Evolutionary conservation across 2,888 invertebrate genomes (phyloP), one percentile per base, ranked within the genome.

Genomic region (Dasysyrphus albostriatus): DNA sequence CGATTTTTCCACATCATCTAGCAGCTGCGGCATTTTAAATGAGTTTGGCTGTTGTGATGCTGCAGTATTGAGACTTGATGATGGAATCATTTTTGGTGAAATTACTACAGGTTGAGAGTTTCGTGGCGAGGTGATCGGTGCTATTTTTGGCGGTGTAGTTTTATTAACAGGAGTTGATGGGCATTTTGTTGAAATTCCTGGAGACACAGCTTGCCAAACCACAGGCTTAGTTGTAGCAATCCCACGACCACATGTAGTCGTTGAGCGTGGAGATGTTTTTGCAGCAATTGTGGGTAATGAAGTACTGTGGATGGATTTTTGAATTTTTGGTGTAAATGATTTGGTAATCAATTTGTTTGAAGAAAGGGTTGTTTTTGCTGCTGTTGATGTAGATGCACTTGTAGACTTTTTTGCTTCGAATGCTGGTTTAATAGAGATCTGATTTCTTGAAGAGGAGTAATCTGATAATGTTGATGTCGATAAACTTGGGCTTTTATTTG

Each of bases 201-300:
- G 54, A n/a, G 51, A 3, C 39, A 69, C 51, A 10, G 69, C 69
- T 39, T 69, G 69, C 69, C 69, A 69, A 24, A 69, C 24, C 8
- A 69, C 69, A 5, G 69, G 69, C 10, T 54, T 69, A 6, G 39
- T n/a, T 54, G 69, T 19, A 49, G 32, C 0, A 16, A 65, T 39
- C 12, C 5, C 32, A 44, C 32, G 65, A 8, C 29, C 14, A 29
- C 24, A 2, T 29, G 10, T 0, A 29, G 5, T 8, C 42, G 24
- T n/a, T 44, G 12, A 9, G 4, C 14, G n/a, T n/a, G n/a, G 63
- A n/a, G 4, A 10, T n/a, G 29, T 8, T 63, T 63, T 5, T 3
- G 9, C 2, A n/a, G 3, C 9, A 29, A 29, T 5, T n/a, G 9
- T 29, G 0, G 29, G 14, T 34, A 16, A 9, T 16, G 10, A 29